Conservation (phyloP, 30 jellyfish, hydroid and myxozoan species). For the Aurelia sp. region DNA sequence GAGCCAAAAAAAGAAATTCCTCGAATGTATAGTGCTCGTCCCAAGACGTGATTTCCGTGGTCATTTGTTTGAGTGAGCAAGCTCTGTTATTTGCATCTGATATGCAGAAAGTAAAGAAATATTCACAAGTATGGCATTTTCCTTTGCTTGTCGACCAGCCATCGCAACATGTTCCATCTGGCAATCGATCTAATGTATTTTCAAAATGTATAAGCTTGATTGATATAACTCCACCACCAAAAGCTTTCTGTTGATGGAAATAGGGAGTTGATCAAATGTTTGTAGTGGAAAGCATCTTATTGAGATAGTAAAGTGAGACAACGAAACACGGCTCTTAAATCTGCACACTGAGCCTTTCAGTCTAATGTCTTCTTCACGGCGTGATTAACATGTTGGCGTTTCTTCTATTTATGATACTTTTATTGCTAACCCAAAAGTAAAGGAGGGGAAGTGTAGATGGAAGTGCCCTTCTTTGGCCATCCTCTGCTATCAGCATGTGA, state of each 20-base stretch:
- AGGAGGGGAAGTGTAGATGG: no score
- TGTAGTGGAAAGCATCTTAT: no score
- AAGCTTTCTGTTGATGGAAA: constrained; percentile 1
- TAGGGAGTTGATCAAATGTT: no score
- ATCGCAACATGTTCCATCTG: constrained; percentile 49
- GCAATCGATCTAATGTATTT: background rate
- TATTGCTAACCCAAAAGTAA: no score
- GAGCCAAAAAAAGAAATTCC: background rate
- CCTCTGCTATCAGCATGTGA: no score
- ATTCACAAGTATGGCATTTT: constrained; percentile 26
- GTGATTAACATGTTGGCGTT: no score
- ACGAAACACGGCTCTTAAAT: no score
- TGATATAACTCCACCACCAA: constrained; percentile 26
- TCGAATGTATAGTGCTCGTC: background rate
- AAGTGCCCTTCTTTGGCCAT: no score
- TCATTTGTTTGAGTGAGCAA: constrained; percentile 1
- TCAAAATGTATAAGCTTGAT: constrained; percentile 27
- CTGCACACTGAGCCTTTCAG: no score
- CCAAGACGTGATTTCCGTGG: background rate
- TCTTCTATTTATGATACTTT: no score
- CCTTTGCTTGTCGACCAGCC: background rate
- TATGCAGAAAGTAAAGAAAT: constrained; percentile 17
- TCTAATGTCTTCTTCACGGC: no score
- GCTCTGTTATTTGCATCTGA: background rate
- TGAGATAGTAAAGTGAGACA: no score